Conservation (phyloP, 2,888 invertebrate species). For the Amphipoea oculea region DNA sequence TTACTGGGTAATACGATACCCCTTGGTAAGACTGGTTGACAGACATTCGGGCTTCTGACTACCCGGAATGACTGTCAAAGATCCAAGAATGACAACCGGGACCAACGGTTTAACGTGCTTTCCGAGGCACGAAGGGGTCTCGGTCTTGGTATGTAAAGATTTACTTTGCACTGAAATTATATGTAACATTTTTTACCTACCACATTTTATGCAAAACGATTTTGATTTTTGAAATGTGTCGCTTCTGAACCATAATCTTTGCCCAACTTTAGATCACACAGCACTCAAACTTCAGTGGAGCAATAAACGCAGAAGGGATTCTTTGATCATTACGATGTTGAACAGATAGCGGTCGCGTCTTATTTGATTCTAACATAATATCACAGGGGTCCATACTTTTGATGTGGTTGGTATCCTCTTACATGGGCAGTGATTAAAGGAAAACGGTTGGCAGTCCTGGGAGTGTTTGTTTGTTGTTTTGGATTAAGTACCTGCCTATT, state of each 20-base stretch:
- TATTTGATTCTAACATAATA: constrained; percentile 42
- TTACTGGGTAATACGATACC: too few species aligned
- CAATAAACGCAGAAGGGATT: constrained; percentile 52
- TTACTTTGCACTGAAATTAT: too few species aligned
- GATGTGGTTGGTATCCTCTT: constrained; percentile 39
- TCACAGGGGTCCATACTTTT: constrained; percentile 33
- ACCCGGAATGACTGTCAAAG: too few species aligned
- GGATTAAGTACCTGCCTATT: not conserved
- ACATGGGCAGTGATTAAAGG: constrained; percentile 6
- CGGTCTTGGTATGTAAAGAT: too few species aligned
- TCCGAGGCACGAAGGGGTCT: too few species aligned
- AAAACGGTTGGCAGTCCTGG: not conserved
- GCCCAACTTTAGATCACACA: constrained; percentile 42
- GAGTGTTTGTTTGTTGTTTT: constrained; percentile 11
- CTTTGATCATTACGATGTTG: constrained; percentile 51
- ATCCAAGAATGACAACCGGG: too few species aligned
- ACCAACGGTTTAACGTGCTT: too few species aligned
- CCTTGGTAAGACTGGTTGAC: too few species aligned
- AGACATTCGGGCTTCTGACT: too few species aligned
- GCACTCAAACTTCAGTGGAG: constrained; percentile 47
- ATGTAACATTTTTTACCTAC: too few species aligned
- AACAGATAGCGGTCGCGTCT: constrained; percentile 33
- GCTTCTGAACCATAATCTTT: constrained; percentile 9
- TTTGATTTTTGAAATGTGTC: too few species aligned
- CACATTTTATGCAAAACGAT: too few species aligned